phyloP scores from a whole-genome alignment of 2,113 vertebrate genomes.

The Semicossyphus pulcher region DNA sequence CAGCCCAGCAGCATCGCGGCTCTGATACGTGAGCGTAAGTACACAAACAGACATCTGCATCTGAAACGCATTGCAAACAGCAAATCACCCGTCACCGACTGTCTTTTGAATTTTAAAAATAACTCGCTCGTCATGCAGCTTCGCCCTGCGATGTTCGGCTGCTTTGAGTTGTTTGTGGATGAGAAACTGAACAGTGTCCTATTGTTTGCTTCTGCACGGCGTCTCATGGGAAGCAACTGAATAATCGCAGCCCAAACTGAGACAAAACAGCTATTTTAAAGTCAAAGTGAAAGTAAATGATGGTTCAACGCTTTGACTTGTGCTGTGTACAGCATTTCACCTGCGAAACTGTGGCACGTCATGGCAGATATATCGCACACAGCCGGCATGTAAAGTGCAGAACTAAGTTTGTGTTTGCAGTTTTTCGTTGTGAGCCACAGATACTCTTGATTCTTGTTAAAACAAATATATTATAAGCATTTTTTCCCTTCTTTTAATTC shows the following conservation, averaged over 20 bases:
- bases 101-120: conserved; percentile 26
- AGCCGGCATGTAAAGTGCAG: neutral
- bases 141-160: conserved; percentile 10
- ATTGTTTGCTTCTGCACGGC: conserved; percentile 17
- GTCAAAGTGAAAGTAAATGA: neutral
- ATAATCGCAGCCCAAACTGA: neutral
- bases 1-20: neutral
- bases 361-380: too few species aligned
- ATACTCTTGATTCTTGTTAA: neutral
- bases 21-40: neutral
- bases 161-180: conserved; percentile 35
- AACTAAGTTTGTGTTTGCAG: neutral
- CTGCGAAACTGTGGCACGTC: too few species aligned
- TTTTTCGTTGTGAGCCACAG: neutral
- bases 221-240: conserved; percentile 2
- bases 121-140: conserved; percentile 10
- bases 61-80: neutral
- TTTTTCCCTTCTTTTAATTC: neutral
- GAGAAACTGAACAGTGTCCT: conserved; percentile 21
- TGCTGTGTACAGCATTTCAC: neutral
- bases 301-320: conserved; percentile 2
- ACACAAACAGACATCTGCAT: neutral
- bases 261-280: conserved; percentile 2
- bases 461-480: neutral
- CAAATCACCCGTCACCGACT: conserved; percentile 21